These are phyloP conservation scores for Miichthys miiuy DNA, from an alignment of 2,797 vertebrate species.

Conservation along the genomic window DNA sequence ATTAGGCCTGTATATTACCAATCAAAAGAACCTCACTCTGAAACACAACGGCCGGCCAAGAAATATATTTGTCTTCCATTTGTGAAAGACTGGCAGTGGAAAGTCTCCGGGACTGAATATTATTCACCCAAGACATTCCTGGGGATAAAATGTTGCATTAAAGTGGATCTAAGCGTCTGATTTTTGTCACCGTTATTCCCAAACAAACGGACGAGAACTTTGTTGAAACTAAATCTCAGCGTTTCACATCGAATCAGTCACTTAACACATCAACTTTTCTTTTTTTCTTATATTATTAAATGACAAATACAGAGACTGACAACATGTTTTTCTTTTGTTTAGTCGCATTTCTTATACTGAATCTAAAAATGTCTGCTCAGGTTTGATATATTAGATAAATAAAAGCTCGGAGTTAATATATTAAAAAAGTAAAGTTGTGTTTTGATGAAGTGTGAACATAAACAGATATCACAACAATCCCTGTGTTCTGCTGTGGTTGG, in stretches of 20 bases:
- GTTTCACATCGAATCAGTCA: neutral
- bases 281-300: neutral
- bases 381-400: too few species aligned
- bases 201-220: conserved; percentile 24
- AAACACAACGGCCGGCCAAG: conserved; percentile 79
- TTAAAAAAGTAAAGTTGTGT: too few species aligned
- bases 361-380: neutral
- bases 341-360: neutral
- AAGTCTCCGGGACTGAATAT: conserved; percentile 61
- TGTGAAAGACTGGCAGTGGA: conserved; percentile 71
- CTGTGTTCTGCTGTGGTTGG: too few species aligned
- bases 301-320: neutral
- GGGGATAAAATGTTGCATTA: conserved; percentile 60
- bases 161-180: conserved; percentile 65
- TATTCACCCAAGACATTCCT: conserved; percentile 71
- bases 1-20: conserved; percentile 82
- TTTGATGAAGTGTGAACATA: too few species aligned
- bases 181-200: conserved; percentile 61
- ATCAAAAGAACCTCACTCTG: conserved; percentile 75
- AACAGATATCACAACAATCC: too few species aligned
- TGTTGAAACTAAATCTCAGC: neutral
- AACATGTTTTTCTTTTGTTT: neutral
- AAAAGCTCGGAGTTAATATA: too few species aligned
- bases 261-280: neutral
- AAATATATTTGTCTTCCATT: conserved; percentile 84